A percentile compares a stretch with the other conserved stretches of the same genome.
phyloP scores from a whole-genome alignment of 2,797 vertebrate species.

The Cossypha heuglini region DNA sequence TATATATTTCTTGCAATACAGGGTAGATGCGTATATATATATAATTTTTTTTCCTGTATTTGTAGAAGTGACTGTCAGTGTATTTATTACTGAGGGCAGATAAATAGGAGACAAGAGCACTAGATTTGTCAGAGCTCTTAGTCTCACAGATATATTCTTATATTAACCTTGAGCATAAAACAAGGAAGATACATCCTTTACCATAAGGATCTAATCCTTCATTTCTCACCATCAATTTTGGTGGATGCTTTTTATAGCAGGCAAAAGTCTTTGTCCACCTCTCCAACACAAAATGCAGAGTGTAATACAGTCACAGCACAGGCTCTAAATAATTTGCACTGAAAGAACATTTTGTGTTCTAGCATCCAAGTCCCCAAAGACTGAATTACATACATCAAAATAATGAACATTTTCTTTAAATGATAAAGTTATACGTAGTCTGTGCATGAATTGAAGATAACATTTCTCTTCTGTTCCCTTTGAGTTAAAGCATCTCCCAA shows the following conservation, averaged over 20 bases:
- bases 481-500: neutral
- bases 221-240: neutral
- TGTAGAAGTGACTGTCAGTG: fast-evolving
- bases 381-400: neutral
- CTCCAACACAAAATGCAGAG: neutral
- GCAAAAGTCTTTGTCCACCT: neutral
- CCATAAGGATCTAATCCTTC: neutral
- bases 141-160: neutral
- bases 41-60: neutral
- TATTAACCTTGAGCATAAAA: neutral
- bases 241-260: neutral
- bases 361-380: neutral
- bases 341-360: neutral
- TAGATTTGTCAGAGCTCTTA: neutral
- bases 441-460: neutral
- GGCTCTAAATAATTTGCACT: neutral
- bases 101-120: neutral
- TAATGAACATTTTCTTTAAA: neutral
- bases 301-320: neutral
- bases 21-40: fast-evolving
- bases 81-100: neutral
- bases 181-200: neutral
- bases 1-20: neutral
- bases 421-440: neutral
- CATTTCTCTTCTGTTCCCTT: neutral